Base-by-base conservation (phyloP, 37 sponge, comb jelly and placozoan species). In the Haliclona indistincta region DNA sequence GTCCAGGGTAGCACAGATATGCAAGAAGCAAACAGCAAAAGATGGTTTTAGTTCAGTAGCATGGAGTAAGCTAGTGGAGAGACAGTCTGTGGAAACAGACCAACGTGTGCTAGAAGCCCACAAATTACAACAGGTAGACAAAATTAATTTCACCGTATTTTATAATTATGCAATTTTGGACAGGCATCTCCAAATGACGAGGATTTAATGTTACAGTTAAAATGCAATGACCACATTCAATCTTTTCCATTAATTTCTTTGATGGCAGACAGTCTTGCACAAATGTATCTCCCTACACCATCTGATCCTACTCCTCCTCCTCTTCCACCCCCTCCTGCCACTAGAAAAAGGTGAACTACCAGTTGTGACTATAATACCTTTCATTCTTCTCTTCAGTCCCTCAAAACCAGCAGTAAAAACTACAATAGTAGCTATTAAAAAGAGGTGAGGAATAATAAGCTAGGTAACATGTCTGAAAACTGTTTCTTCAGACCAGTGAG, bases 11-110 rank as follows among this genome's bases (percentile, higher is more conserved):
- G 45, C 62, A 42, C 76, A 60, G 33, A 23, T 56, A 17, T 85
- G 86, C 43, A 71, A 49, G 53, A 47, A 43, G 0, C 73, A 74
- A 25, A 47, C 81, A 41, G 44, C 77, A 44, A 80, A 85, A 54
- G 91, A 90, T 58, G 91, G 86, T 11, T 40, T 90, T 20, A 85
- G 86, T 38, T 28, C 25, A 61, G 74, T 77, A 32, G 86, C 91
- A 8, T 81, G 86, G 82, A 37, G 67, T 53, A 77, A 37, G 63
- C 68, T 90, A 17, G 6, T 71, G 51, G 30, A 71, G 64, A 52
- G 67, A n/a, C 82, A 77, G 41, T 22, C 73, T 3, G 13, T 15
- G 8, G 91, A 90, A 34, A 67, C 43, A 17, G 82, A 90, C 37
- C 1, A 6, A 13, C 76, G 73, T 43, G 91, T 85, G 15, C 38